Evolutionary conservation across 2,113 vertebrate genomes (phyloP), one percentile per base, ranked within the genome.

Genomic region (Thymallus thymallus): DNA sequence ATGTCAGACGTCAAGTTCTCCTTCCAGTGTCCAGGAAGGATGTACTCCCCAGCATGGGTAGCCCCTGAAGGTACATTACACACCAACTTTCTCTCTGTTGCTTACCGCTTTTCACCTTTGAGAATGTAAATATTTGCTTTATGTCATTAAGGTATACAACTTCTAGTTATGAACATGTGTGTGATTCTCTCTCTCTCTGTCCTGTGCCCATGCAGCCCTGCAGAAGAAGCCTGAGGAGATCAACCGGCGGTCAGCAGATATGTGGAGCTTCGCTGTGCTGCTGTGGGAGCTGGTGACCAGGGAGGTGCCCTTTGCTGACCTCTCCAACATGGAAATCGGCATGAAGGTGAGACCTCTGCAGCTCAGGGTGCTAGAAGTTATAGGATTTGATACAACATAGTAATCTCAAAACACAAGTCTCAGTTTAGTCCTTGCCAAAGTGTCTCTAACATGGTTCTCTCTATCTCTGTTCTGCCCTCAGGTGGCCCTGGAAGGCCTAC

Each of bases 301-400:
- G 2, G 98, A 99, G 79, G 98, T 99, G 74, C 98, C 98, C 0
- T 99, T 96, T 12, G 98, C 98, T 2, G 97, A 99, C 78, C 90
- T 99, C 45, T 99, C 98, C 76, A 99, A 99, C 91, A 99, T 99
- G 98, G 98, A 99, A 86, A 99, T 99, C 0, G 98, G 98, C 84
- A 99, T 99, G 98, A 99, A 99, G 96, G 97, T 94, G 18, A 71
- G 83, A 58, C 1, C 20, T 23, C 48, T 70, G 2, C 1, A 30
- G 9, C n/a, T 35, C 5, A 41, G 6, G 69, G 71, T 29, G 67
- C 23, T 51, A n/a, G 20, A 73, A 9, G 20, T 55, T 46, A 18
- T 29, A 23, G 23, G 4, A 60, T 60, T 48, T 9, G 5, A 26
- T 22, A 4, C 51, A 9, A 58, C 4, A 72, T 32, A 9, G 35